phyloP scores from a whole-genome alignment of 1,140 invertebrate genomes.

The Varroa destructor region DNA sequence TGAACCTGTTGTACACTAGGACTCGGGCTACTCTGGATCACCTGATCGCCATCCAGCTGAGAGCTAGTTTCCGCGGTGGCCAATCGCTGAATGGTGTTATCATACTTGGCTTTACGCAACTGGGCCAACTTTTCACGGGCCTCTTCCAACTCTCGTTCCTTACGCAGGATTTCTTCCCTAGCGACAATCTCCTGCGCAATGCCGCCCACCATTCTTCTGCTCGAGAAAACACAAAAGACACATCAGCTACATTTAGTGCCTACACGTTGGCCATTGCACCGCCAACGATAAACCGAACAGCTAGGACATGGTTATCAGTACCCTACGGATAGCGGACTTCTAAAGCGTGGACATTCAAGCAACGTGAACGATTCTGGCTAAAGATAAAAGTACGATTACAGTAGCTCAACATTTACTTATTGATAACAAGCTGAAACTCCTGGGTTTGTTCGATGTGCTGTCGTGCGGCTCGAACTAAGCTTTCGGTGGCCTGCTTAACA shows the following conservation, averaged over 20 bases:
- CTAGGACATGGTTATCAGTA: no score
- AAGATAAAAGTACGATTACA: no score
- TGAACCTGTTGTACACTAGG: no score
- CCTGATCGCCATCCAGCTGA: no score
- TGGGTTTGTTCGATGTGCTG: constrained; percentile 73
- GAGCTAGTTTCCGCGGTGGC: no score
- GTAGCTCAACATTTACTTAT: constrained; percentile 54
- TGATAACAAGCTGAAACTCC: constrained; percentile 71
- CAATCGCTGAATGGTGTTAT: constrained; percentile 27
- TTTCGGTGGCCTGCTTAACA: constrained; percentile 92
- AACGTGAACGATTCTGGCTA: no score
- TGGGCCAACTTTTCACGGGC: constrained; percentile 66
- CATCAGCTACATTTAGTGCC: no score
- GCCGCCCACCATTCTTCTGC: constrained; percentile 33
- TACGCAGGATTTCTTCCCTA: constrained; percentile 51
- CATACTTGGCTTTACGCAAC: constrained; percentile 44
- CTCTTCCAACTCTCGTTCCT: constrained; percentile 82
- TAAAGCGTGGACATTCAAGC: no score
- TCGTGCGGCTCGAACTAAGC: constrained; percentile 81
- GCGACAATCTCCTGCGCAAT: constrained; percentile 84
- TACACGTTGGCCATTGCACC: no score
- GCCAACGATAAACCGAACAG: no score
- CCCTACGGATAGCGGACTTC: no score
- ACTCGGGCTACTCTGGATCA: no score
- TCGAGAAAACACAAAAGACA: not conserved